Base-by-base conservation (phyloP, 2,797 vertebrate species). In the Pseudochromis fuscus region DNA sequence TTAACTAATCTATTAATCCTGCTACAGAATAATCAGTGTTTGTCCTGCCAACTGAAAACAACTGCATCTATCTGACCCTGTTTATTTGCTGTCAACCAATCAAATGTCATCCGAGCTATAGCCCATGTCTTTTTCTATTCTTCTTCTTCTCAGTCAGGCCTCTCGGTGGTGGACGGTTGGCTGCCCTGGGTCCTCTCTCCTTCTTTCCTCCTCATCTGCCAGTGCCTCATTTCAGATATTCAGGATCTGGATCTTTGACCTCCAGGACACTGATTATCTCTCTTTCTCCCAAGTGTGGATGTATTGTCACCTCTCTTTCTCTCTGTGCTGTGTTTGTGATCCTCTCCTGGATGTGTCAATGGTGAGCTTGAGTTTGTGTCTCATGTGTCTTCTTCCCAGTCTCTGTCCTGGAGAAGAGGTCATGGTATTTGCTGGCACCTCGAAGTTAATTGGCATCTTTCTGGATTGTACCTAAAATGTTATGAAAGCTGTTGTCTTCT, bases 221-320 rank as follows among this genome's bases (percentile, higher is more conserved):
- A 50, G 48, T 27, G 48, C 25, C 18, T 51, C 18, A 30, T n/a
- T 51, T 27, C 49, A 51, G 49, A 51, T 51, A 27, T 51, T 51
- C 16, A 30, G 49, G 25, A 51, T 51, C 27, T 30, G 49, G 25
- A 51, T 51, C 16, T 51, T 30, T 9, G 8, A n/a, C 27, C 18
- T 31, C 49, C 27, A 30, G 18, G 18, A n/a, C 27, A 51, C 31
- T 28, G 28, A 51, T 51, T 28, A 7, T 51, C 49, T 30, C 16
- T 28, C 28, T 50, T 15, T 28, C 16, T 27, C 49, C 10, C 25
- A 1, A 4, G n/a, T 44, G 40, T 1, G 16, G 1, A 5, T 49
- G 21, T 49, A 4, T 49, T 49, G 23, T 25, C n/a, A n/a, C n/a
- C n/a, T n/a, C 27, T 24, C 18, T 44, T 6, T 44, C 9, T 21